Conservation (phyloP, 2,888 invertebrate genomes). For the Eubasilissa splendida region DNA sequence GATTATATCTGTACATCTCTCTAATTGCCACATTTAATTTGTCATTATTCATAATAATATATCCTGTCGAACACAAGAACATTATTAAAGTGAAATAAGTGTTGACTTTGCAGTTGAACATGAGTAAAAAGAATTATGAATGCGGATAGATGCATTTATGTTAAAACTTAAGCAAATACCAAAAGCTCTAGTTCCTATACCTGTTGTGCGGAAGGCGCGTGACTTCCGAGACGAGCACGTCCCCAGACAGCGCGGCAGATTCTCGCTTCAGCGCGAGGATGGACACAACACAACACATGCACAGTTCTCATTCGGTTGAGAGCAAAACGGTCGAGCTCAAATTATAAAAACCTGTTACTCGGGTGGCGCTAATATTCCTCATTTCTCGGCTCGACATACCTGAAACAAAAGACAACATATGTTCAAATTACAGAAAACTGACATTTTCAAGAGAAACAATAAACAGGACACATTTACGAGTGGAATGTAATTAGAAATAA, state of each 20-base stretch:
- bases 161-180: too few relatives aligned
- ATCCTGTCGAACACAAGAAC: too few relatives aligned
- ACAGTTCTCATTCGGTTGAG: conserved; percentile 7
- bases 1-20: too few relatives aligned
- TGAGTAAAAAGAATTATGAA: too few relatives aligned
- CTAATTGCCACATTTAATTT: too few relatives aligned
- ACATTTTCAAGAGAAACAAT: neutral
- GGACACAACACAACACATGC: neutral
- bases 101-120: too few relatives aligned
- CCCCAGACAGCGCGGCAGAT: neutral
- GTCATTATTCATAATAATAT: too few relatives aligned
- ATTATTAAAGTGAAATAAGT: too few relatives aligned
- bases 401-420: conserved; percentile 5
- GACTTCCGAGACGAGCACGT: conserved; percentile 3
- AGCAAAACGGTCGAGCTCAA: conserved; percentile 22
- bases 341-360: conserved; percentile 27
- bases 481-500: neutral
- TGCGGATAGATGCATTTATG: too few relatives aligned
- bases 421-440: neutral
- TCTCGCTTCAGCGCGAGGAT: neutral
- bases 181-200: neutral
- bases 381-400: conserved; percentile 7
- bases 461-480: neutral
- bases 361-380: neutral
- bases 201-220: conserved; percentile 24